Conservation (phyloP, 2,888 invertebrate species). For the Ethmia dodecea region DNA sequence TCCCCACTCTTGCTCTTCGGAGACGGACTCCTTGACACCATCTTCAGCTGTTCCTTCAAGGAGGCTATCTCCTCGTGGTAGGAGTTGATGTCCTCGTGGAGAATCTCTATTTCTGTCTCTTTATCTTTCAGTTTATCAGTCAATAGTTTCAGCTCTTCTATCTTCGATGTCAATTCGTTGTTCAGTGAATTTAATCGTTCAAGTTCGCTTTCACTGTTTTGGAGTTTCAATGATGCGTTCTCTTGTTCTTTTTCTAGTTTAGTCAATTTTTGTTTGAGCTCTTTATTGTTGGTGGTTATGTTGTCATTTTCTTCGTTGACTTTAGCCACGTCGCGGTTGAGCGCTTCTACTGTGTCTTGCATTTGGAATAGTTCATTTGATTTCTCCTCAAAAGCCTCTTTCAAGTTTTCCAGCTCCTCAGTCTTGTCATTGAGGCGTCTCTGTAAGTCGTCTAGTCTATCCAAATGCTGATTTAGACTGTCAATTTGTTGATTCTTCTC, state of each 20-base stretch:
- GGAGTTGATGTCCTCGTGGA: slow-evolving; percentile 67
- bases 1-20: slow-evolving; percentile 77
- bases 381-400: slow-evolving; percentile 67
- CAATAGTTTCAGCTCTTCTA: slow-evolving; percentile 57
- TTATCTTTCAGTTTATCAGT: slow-evolving; percentile 67
- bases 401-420: slow-evolving; percentile 61
- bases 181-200: slow-evolving; percentile 55
- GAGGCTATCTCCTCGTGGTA: slow-evolving; percentile 71
- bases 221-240: slow-evolving; percentile 55
- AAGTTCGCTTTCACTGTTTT: slow-evolving; percentile 56
- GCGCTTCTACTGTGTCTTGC: slow-evolving; percentile 50
- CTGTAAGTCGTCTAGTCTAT: slow-evolving; percentile 66
- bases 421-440: slow-evolving; percentile 70
- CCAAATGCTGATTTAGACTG: slow-evolving; percentile 67
- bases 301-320: slow-evolving; percentile 60
- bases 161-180: slow-evolving; percentile 52
- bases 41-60: slow-evolving; percentile 63
- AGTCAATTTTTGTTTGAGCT: slow-evolving; percentile 51
- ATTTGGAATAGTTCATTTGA: slow-evolving; percentile 58
- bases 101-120: slow-evolving; percentile 74
- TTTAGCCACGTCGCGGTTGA: slow-evolving; percentile 54
- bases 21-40: slow-evolving; percentile 75
- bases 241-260: slow-evolving; percentile 69
- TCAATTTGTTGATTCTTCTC: slow-evolving; percentile 76
- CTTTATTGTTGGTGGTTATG: slow-evolving; percentile 48